Base-by-base conservation (phyloP, 2,113 vertebrate species). In the Rallus limicola region DNA sequence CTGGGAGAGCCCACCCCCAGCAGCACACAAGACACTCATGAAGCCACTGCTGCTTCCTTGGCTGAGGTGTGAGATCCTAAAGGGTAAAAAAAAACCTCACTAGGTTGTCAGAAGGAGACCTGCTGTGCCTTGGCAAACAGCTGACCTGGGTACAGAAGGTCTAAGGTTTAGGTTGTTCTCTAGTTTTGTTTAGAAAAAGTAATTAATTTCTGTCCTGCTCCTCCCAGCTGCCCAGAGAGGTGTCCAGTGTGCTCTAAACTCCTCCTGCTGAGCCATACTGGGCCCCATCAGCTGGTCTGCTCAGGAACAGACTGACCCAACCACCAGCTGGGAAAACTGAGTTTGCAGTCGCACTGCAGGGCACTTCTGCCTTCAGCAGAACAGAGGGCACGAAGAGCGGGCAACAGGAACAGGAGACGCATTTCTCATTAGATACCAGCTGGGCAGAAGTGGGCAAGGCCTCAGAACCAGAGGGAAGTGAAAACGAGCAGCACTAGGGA, bases 281-380 rank as follows among this genome's bases (percentile, higher is more conserved):
- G 42, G 21, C 79, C 36, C 16, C 0, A 0, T 9, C 4, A 34
- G 14, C 23, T 75, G 70, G 62, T 19, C 34, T 58, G 6, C 5
- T 58, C 38, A 44, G 62, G 34, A 55, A 36, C 42, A 0, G 0
- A 2, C 20, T 36, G 60, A 72, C 18, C 36, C 1, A 0, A 55
- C 58, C 67, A 46, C 34, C 56, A 59, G 67, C 83, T 59, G 34
- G 26, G 78, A 46, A 33, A 55, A 18, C 5, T 6, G 44, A 67
- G 74, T 33, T 38, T 1, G 4, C 8, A 69, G 70, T 15, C 9
- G 5, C 29, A 5, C 42, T 64, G 48, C 78, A 63, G 58, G 36
- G 33, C 42, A 67, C n/a, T 62, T 46, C 44, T 17, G 18, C 44
- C 44, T 46, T 46, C 4, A 17, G 44, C 44, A 4, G 17, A 46